Percentiles rank a stretch among this genome's conserved stretches.
Conservation (phyloP, 2,113 vertebrate genomes). For the Hippocampus barbouri region DNA sequence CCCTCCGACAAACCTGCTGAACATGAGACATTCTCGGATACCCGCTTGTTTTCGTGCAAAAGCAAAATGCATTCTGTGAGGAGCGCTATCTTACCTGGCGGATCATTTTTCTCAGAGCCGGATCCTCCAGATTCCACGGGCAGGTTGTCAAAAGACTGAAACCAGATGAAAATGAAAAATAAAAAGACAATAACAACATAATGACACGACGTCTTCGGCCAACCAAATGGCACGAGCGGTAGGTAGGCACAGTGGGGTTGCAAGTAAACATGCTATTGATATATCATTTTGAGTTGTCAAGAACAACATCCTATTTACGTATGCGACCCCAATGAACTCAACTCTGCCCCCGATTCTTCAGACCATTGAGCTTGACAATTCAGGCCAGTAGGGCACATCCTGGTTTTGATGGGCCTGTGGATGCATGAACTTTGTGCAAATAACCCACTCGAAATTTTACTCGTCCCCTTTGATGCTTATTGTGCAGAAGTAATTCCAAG, state of each 20-base stretch:
- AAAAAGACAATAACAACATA: constrained; percentile 1
- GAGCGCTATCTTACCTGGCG: constrained; percentile 68
- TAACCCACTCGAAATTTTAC: neutral
- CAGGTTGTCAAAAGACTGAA: constrained; percentile 90
- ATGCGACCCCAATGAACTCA: constrained; percentile 32
- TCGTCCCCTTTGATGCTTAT: neutral
- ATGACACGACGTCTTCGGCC: neutral
- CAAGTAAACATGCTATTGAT: too few species aligned
- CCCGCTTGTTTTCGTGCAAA: constrained; percentile 12
- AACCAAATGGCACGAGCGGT: neutral
- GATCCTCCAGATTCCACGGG: constrained; percentile 86
- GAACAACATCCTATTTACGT: constrained; percentile 17
- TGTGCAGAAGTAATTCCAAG: neutral
- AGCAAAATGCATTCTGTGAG: constrained; percentile 19
- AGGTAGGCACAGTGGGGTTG: neutral
- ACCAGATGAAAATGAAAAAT: constrained; percentile 35
- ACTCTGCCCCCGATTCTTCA: neutral
- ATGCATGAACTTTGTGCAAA: neutral
- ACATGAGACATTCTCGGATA: neutral
- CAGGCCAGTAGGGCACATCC: constrained; percentile 21
- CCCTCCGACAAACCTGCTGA: neutral
- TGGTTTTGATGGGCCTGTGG: neutral
- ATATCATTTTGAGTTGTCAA: too few species aligned
- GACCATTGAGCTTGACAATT: constrained; percentile 17
- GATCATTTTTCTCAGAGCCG: constrained; percentile 87